Conservation (phyloP, 2,888 invertebrate genomes). For the Tipula lateralis region DNA sequence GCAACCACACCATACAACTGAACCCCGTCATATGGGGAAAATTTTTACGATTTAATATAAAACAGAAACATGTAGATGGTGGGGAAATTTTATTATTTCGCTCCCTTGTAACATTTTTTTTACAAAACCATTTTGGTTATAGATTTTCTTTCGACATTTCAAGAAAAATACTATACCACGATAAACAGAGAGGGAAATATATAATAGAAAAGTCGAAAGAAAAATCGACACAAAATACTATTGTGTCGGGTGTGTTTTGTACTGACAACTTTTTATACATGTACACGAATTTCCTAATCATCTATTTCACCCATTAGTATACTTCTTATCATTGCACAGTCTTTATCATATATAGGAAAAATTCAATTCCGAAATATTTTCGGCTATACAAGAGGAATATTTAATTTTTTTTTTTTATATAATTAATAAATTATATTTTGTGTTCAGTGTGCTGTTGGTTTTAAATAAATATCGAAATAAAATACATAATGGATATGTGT, state of each 20-base stretch:
- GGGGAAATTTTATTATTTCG: not conserved
- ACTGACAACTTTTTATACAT: not conserved
- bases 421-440: not conserved
- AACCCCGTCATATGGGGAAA: not conserved
- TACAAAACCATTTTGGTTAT: not conserved
- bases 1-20: not conserved
- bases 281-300: not conserved
- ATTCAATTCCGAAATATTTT: not conserved
- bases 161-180: not conserved
- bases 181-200: not conserved
- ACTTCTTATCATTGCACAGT: slow-evolving; percentile 14
- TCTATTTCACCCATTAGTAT: not conserved
- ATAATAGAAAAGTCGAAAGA: not conserved
- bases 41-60: not conserved
- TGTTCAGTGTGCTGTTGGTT: not conserved
- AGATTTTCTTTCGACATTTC: not conserved
- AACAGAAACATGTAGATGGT: not conserved
- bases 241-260: not conserved
- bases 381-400: not conserved
- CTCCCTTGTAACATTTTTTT: not conserved
- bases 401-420: not conserved
- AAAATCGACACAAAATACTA: not conserved
- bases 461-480: not conserved
- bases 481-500: not conserved
- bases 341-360: not conserved